phyloP scores from a whole-genome alignment of 2,888 invertebrate genomes.

The Sarcophaga rosellei region DNA sequence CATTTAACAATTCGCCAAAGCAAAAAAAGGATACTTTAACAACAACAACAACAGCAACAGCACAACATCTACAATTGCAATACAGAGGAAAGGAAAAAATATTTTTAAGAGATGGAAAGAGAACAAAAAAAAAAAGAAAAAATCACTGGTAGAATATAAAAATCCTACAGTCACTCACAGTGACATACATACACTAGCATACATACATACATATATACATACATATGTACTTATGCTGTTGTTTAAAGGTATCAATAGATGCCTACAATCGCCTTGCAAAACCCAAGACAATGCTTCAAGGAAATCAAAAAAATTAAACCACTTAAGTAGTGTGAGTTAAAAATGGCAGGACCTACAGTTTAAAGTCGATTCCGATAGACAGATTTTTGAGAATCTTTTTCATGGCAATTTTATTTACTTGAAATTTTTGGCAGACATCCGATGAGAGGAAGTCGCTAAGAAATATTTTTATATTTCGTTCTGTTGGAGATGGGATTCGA shows the following conservation, averaged over 20 bases:
- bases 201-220: background rate
- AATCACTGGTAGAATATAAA: slow-evolving; percentile 54
- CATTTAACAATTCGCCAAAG: slow-evolving; percentile 17
- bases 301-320: background rate
- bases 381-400: too few relatives aligned
- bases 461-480: too few relatives aligned
- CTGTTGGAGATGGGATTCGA: too few relatives aligned
- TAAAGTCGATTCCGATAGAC: too few relatives aligned
- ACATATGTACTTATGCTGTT: background rate
- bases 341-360: too few relatives aligned
- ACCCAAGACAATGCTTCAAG: background rate
- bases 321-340: too few relatives aligned
- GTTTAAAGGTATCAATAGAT: background rate
- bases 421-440: too few relatives aligned
- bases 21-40: slow-evolving; percentile 61
- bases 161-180: slow-evolving; percentile 20
- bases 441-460: too few relatives aligned
- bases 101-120: slow-evolving; percentile 57
- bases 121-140: slow-evolving; percentile 64
- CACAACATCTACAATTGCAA: too few relatives aligned
- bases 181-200: slow-evolving; percentile 9
- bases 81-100: slow-evolving; percentile 56
- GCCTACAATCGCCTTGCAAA: too few relatives aligned
- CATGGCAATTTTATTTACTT: too few relatives aligned
- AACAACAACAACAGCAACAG: slow-evolving; percentile 47